Evolutionary conservation across 1,140 invertebrate genomes (phyloP).

Genomic region (Lasioglossum albipes): DNA sequence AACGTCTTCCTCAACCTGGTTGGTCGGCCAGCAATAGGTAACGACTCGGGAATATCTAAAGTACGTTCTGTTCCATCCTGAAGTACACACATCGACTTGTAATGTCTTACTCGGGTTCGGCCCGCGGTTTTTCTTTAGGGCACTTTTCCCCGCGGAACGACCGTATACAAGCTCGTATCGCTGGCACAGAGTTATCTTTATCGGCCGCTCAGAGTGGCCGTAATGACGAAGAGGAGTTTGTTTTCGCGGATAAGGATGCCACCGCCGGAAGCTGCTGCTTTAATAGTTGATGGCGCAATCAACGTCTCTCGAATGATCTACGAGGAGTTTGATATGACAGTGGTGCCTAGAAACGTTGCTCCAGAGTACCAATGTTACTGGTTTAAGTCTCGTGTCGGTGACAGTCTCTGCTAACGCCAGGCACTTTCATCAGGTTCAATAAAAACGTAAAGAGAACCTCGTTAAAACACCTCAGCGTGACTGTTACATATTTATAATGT

Average conservation of each 20-base stretch:
- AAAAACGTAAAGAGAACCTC: too few relatives aligned
- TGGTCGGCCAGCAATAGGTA: slow-evolving; percentile 14
- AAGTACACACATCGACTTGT: slow-evolving; percentile 2
- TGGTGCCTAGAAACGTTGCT: too few relatives aligned
- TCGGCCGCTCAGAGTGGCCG: not conserved
- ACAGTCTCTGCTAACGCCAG: too few relatives aligned
- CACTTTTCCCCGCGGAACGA: slow-evolving; percentile 12
- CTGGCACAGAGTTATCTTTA: slow-evolving; percentile 19
- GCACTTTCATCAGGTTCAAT: too few relatives aligned
- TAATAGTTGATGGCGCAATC: not conserved
- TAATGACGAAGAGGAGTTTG: not conserved
- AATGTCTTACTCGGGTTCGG: not conserved
- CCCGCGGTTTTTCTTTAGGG: slow-evolving; percentile 4
- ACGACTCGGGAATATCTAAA: slow-evolving; percentile 39
- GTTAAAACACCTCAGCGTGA: too few relatives aligned
- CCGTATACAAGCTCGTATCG: not conserved
- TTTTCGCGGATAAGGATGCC: not conserved
- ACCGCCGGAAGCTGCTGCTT: not conserved
- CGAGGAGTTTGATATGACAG: too few relatives aligned
- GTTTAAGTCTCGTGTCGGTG: too few relatives aligned
- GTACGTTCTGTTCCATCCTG: not conserved
- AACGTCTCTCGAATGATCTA: not conserved
- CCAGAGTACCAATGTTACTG: too few relatives aligned
- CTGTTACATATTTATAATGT: too few relatives aligned
- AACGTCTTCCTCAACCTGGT: slow-evolving; percentile 40